Percentiles rank a stretch among this genome's conserved stretches.
Evolutionary conservation across 2,888 invertebrate genomes (phyloP).

Genomic region (Atethmia centrago): DNA sequence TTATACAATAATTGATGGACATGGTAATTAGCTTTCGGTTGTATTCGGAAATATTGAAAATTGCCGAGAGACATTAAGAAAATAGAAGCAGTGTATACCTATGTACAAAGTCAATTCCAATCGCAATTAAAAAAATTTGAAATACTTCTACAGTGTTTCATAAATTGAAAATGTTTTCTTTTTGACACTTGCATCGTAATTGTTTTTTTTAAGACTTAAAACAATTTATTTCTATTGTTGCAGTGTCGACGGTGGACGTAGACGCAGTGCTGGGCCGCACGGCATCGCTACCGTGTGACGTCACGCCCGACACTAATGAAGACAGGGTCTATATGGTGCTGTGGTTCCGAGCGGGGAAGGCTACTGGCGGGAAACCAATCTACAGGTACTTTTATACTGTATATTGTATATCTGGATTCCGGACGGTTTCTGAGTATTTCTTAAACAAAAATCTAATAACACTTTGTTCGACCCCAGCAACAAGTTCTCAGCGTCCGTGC

Average conservation of each 20-base stretch:
- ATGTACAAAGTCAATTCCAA: too few species aligned
- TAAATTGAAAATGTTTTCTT: neutral
- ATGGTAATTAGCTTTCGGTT: too few species aligned
- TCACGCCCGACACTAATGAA: slow-evolving; percentile 95
- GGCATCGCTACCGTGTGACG: slow-evolving; percentile 96
- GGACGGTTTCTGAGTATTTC: too few species aligned
- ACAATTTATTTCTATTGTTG: slow-evolving; percentile 62
- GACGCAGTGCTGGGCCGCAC: slow-evolving; percentile 96
- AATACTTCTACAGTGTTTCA: neutral
- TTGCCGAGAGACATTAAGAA: too few species aligned
- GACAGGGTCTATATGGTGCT: slow-evolving; percentile 97
- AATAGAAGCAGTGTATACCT: too few species aligned
- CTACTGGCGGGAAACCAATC: slow-evolving; percentile 96
- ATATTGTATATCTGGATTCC: too few species aligned
- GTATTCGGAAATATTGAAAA: too few species aligned
- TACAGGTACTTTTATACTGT: slow-evolving; percentile 92
- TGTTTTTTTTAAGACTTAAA: neutral
- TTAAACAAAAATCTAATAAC: too few species aligned
- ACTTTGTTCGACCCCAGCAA: too few species aligned
- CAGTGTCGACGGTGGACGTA: slow-evolving; percentile 91
- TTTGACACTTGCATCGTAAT: neutral
- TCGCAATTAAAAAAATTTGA: neutral
- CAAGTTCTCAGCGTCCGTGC: neutral
- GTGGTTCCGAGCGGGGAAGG: slow-evolving; percentile 94
- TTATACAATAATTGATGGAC: too few species aligned